Percentiles rank a stretch among this genome's conserved stretches.
Evolutionary conservation across 2,113 vertebrate species (phyloP).

Genomic region (Chaetops frenatus): DNA sequence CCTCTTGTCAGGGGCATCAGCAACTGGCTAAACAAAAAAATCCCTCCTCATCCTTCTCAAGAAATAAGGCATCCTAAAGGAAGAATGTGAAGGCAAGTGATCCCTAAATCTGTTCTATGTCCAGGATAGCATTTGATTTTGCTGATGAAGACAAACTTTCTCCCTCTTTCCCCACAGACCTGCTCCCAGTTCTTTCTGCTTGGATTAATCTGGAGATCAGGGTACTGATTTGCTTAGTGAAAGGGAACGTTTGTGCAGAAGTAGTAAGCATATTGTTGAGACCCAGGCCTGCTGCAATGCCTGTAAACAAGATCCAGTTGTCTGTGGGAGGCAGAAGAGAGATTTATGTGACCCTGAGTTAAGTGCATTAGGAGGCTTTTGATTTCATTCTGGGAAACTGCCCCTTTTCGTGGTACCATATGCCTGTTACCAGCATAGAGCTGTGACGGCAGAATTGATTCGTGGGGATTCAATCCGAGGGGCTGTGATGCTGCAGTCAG

Average conservation of each 20-base stretch:
- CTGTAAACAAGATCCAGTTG: conserved; percentile 43
- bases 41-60: not conserved
- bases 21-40: not conserved
- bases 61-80: not conserved
- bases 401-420: not conserved
- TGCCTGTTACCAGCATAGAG: not conserved
- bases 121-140: not conserved
- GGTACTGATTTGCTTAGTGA: not conserved
- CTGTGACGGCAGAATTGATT: not conserved
- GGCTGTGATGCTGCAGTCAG: not conserved
- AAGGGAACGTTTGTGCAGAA: conserved; percentile 1
- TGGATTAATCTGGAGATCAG: not conserved
- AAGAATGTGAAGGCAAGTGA: not conserved
- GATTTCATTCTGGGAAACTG: conserved; percentile 40
- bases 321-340: conserved; percentile 37
- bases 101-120: not conserved
- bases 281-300: conserved; percentile 45
- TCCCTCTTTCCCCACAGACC: not conserved
- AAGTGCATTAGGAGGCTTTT: conserved; percentile 54
- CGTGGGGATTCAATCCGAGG: not conserved
- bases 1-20: not conserved
- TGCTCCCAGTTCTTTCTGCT: not conserved
- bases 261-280: conserved; percentile 47
- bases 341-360: conserved; percentile 44
- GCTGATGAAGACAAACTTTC: not conserved